These are phyloP conservation scores for Hartigia nigra DNA, from an alignment of 2,888 invertebrate genomes.

Conservation along the genomic window DNA sequence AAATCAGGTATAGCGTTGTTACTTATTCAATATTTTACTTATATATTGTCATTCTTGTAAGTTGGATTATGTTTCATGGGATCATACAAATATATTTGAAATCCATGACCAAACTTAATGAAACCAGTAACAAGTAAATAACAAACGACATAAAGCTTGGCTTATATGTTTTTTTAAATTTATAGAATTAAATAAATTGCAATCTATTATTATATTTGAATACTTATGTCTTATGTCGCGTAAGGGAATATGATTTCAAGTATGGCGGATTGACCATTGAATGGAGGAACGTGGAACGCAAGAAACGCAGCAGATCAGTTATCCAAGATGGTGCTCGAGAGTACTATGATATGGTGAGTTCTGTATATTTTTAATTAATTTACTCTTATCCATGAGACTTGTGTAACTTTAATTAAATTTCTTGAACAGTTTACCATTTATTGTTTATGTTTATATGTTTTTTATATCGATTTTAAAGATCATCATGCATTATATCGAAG, in stretches of 20 bases:
- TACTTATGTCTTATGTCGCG: not conserved
- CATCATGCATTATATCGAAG: not conserved
- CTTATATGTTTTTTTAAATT: not conserved
- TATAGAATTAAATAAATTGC: not conserved
- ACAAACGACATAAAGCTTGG: not conserved
- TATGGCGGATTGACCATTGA: not conserved
- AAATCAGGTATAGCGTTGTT: not conserved
- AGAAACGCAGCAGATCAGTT: slow-evolving; percentile 24
- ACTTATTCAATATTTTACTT: not conserved
- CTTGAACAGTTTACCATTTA: not conserved
- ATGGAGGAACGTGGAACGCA: slow-evolving; percentile 12
- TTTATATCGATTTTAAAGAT: not conserved
- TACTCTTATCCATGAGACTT: slow-evolving; percentile 5
- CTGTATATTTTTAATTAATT: slow-evolving; percentile 22
- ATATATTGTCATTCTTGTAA: too few relatives aligned
- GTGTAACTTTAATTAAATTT: not conserved
- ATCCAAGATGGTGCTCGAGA: slow-evolving; percentile 93
- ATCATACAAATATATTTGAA: not conserved
- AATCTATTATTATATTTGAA: not conserved
- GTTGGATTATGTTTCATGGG: not conserved
- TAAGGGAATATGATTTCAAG: not conserved
- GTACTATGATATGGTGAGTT: slow-evolving; percentile 95
- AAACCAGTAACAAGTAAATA: not conserved
- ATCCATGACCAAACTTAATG: not conserved
- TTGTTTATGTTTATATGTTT: not conserved